Conservation (phyloP, 1,140 invertebrate genomes). For the Tetranychus cinnabarinus region DNA sequence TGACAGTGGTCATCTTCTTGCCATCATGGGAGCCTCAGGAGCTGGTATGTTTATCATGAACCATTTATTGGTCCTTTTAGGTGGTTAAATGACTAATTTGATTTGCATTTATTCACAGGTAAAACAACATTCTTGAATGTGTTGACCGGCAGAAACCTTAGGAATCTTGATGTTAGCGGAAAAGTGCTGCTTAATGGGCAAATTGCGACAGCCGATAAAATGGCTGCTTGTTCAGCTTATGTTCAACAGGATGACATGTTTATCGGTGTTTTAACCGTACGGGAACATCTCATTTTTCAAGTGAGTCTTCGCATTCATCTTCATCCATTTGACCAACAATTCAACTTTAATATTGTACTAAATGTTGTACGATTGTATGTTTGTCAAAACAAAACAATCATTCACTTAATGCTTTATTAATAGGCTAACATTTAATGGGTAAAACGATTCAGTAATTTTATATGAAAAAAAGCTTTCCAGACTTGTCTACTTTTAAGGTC, state of each 20-base stretch:
- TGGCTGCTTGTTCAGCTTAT: slow-evolving; percentile 53
- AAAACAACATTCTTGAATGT: slow-evolving; percentile 59
- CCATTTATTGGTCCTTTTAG: background rate
- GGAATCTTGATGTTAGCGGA: slow-evolving; percentile 34
- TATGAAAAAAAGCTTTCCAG: no score
- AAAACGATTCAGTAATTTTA: no score
- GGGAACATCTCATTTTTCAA: slow-evolving; percentile 45
- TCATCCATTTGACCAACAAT: background rate
- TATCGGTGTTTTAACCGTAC: slow-evolving; percentile 50
- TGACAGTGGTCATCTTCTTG: slow-evolving; percentile 48
- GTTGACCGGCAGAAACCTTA: slow-evolving; percentile 41
- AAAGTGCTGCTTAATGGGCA: slow-evolving; percentile 45
- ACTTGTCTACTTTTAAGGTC: no score
- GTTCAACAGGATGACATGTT: slow-evolving; percentile 63
- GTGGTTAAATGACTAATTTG: slow-evolving; percentile 18
- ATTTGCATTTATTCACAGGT: slow-evolving; percentile 33
- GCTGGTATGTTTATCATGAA: background rate
- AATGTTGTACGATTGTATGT: no score
- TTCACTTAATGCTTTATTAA: no score
- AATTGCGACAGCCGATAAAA: slow-evolving; percentile 43
- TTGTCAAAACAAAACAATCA: no score
- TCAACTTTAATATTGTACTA: no score
- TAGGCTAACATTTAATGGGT: no score
- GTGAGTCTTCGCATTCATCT: slow-evolving; percentile 17
- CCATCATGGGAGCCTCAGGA: slow-evolving; percentile 47